These are phyloP conservation scores for Odontomachus brunneus DNA, from an alignment of 1,140 invertebrate genomes.

Conservation along the genomic window DNA sequence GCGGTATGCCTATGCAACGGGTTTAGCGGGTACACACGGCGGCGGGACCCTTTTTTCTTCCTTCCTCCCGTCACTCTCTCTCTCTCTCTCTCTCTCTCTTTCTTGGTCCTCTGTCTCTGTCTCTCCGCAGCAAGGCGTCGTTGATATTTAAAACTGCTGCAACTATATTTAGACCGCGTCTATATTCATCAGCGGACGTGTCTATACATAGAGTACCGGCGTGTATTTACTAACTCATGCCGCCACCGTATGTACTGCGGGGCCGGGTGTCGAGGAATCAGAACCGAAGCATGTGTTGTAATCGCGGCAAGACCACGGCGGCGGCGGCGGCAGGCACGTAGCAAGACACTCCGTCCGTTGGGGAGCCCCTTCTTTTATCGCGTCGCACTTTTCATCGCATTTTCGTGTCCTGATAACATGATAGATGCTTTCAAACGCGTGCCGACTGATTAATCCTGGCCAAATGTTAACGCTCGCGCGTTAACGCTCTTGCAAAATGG, in stretches of 20 bases:
- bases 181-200: conserved; percentile 32
- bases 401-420: neutral
- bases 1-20: neutral
- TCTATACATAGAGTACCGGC: conserved; percentile 60
- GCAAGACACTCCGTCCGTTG: neutral
- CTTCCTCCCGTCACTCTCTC: neutral
- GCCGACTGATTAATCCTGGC: too few relatives aligned
- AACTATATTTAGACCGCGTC: conserved; percentile 63
- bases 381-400: neutral
- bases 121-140: neutral
- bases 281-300: conserved; percentile 15
- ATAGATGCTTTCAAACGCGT: neutral
- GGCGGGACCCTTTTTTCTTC: too few relatives aligned
- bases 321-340: neutral
- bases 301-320: neutral
- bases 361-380: neutral
- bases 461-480: too few relatives aligned
- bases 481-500: too few relatives aligned
- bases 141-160: conserved; percentile 62
- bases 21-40: neutral
- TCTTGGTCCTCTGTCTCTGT: neutral
- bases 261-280: conserved; percentile 26
- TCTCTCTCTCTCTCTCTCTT: conserved; percentile 26
- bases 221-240: conserved; percentile 54
- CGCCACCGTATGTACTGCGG: conserved; percentile 48